A percentile compares a stretch with the other conserved stretches of the same genome.
Evolutionary conservation across 2,113 vertebrate species (phyloP).

Genomic region (Nothobranchius furzeri): DNA sequence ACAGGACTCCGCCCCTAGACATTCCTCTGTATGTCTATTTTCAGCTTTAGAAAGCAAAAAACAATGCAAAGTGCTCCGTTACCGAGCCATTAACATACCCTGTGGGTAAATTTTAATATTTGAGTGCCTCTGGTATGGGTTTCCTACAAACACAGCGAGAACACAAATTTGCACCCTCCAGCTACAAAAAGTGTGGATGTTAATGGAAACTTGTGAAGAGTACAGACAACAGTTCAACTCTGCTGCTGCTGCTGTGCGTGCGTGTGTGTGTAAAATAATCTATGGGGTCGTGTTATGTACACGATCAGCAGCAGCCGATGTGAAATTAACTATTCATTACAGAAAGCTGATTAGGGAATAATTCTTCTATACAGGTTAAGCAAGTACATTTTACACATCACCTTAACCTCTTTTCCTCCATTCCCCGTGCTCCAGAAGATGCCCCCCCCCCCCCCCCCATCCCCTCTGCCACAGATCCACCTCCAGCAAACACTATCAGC

Average conservation of each 20-base stretch:
- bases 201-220: conserved; percentile 48
- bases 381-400: conserved; percentile 36
- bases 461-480: conserved; percentile 54
- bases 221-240: conserved; percentile 32
- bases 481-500: conserved; percentile 66
- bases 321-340: conserved; percentile 72
- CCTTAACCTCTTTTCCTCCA: conserved; percentile 44
- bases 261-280: conserved; percentile 35
- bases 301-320: conserved; percentile 53
- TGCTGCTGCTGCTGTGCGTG: conserved; percentile 23
- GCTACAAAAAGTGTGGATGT: conserved; percentile 47
- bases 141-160: conserved; percentile 53
- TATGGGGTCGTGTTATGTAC: conserved; percentile 50
- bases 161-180: conserved; percentile 52
- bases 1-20: conserved; percentile 10
- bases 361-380: conserved; percentile 56
- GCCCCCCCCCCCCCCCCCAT: conserved; percentile 13
- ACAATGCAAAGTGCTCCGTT: conserved; percentile 2
- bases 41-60: conserved; percentile 23
- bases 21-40: conserved; percentile 37
- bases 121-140: conserved; percentile 48
- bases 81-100: conserved; percentile 33
- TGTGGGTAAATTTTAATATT: conserved; percentile 65
- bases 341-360: conserved; percentile 65
- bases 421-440: conserved; percentile 31